These are phyloP conservation scores for Drosophila lacertosa DNA, from an alignment of 1,140 invertebrate genomes.

Conservation along the genomic window DNA sequence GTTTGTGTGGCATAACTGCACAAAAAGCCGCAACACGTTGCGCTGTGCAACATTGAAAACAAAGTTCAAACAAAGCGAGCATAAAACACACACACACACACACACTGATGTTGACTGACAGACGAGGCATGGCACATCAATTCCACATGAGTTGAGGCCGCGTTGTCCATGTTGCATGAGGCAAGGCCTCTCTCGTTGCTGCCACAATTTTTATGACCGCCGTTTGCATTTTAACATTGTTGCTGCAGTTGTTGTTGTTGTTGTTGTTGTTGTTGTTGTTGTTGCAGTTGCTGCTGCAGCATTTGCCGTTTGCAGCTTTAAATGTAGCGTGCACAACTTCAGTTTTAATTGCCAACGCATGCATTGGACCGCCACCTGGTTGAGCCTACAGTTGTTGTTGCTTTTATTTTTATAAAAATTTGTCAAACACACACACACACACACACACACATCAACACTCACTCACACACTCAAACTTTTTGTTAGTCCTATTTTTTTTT, in stretches of 20 bases:
- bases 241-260: conserved; percentile 36
- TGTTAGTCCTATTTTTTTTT: conserved; percentile 1
- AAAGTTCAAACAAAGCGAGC: conserved; percentile 76
- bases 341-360: conserved; percentile 80
- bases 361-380: conserved; percentile 72
- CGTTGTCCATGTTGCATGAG: conserved; percentile 39
- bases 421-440: conserved; percentile 61
- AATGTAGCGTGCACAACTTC: conserved; percentile 80
- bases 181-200: conserved; percentile 32
- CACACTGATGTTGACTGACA: conserved; percentile 42
- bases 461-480: not conserved
- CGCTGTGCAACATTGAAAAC: conserved; percentile 73
- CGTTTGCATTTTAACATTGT: conserved; percentile 74
- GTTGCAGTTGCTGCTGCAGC: conserved; percentile 14
- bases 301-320: conserved; percentile 62
- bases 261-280: conserved; percentile 14
- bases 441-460: conserved; percentile 19
- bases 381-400: conserved; percentile 19
- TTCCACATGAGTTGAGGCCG: conserved; percentile 77
- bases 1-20: conserved; percentile 24
- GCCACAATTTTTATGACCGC: conserved; percentile 74
- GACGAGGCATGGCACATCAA: conserved; percentile 78
- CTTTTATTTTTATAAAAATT: conserved; percentile 59
- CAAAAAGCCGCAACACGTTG: conserved; percentile 39
- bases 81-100: conserved; percentile 15